Percentiles rank a stretch among this genome's conserved stretches.
These are phyloP conservation scores for Tapirus terrestris DNA, from an alignment of 2,113 vertebrate species.

Conservation along the genomic window DNA sequence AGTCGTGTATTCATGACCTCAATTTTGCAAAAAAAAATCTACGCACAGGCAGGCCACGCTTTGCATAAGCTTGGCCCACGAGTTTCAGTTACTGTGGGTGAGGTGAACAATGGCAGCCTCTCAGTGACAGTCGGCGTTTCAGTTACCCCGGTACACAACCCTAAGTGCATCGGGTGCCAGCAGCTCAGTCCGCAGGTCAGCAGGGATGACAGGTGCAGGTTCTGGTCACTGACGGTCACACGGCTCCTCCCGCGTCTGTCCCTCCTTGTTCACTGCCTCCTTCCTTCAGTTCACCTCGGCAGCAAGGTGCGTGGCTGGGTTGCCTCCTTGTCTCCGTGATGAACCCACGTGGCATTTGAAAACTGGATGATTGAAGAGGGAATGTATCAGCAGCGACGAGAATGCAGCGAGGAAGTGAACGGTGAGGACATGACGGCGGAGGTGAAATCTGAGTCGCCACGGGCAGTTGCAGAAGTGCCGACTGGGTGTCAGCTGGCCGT, in stretches of 20 bases:
- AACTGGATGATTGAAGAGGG: background rate
- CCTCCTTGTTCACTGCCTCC: background rate
- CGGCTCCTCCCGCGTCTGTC: background rate
- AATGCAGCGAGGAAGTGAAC: conserved; percentile 1
- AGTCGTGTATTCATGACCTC: background rate
- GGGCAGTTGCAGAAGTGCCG: no score
- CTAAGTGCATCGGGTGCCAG: background rate
- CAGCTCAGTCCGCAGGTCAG: background rate
- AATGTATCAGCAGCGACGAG: background rate
- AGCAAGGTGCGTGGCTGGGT: background rate
- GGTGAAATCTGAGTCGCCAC: background rate
- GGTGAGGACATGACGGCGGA: background rate
- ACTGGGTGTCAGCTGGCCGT: no score
- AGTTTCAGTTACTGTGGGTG: background rate
- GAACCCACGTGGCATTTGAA: background rate
- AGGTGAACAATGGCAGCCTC: background rate
- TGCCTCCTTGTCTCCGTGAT: background rate
- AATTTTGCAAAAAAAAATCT: background rate
- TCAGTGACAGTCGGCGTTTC: background rate
- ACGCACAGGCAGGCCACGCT: background rate
- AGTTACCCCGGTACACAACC: background rate
- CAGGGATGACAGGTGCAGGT: background rate
- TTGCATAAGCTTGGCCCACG: background rate
- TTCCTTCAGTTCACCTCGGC: background rate
- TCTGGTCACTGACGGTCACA: background rate